Evolutionary conservation across 2,888 invertebrate species (phyloP).

Genomic region (Plutella xylostella): DNA sequence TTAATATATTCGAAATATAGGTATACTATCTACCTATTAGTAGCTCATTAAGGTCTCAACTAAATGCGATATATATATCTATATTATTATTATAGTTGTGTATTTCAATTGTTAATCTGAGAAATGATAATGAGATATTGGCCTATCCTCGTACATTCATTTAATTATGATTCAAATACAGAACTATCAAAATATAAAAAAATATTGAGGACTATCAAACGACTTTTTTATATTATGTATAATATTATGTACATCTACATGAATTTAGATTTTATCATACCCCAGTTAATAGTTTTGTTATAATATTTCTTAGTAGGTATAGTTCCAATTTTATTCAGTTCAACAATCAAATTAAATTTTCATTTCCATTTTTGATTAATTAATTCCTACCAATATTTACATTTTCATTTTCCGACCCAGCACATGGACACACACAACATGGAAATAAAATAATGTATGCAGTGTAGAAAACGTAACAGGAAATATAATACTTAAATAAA

Average conservation of each 20-base stretch:
- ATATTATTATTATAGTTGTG: slow-evolving; percentile 6
- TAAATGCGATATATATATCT: slow-evolving; percentile 6
- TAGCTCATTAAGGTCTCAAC: slow-evolving; percentile 3
- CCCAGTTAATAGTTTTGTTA: slow-evolving; percentile 45
- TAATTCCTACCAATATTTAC: slow-evolving; percentile 64
- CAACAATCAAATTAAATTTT: slow-evolving; percentile 38
- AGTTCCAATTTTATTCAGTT: slow-evolving; percentile 52
- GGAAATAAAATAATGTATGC: slow-evolving; percentile 59
- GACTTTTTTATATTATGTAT: slow-evolving; percentile 65
- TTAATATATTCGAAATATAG: slow-evolving; percentile 5
- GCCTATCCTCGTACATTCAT: slow-evolving; percentile 59
- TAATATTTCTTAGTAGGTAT: slow-evolving; percentile 53
- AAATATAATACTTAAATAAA: slow-evolving; percentile 14
- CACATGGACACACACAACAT: slow-evolving; percentile 65
- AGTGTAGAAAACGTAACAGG: slow-evolving; percentile 41
- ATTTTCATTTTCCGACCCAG: slow-evolving; percentile 59
- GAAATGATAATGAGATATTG: slow-evolving; percentile 66
- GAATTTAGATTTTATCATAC: slow-evolving; percentile 51
- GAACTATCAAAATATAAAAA: slow-evolving; percentile 73
- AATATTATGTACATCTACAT: slow-evolving; percentile 66
- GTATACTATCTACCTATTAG: slow-evolving; percentile 1
- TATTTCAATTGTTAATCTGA: slow-evolving; percentile 30
- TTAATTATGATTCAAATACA: slow-evolving; percentile 46
- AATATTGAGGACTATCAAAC: slow-evolving; percentile 70
- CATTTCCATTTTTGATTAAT: slow-evolving; percentile 51